Evolutionary conservation across 2,888 invertebrate species (phyloP), one percentile per base, ranked within the genome.

Genomic region (Malacosoma neustria): DNA sequence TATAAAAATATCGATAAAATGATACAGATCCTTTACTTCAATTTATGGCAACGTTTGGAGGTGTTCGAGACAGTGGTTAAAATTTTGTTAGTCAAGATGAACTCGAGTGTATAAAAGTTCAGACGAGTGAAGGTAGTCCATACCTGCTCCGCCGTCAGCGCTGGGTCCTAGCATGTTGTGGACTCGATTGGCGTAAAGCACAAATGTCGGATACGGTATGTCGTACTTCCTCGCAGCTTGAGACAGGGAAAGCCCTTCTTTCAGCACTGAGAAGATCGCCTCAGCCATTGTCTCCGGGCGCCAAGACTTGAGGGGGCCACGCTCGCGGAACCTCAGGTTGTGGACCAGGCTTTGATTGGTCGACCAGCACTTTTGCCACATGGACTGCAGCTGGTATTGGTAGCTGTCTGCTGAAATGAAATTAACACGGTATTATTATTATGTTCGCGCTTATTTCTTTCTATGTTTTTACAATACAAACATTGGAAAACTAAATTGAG

Each of bases 341-440:
- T 96, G 96, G 54, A 96, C 94, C 62, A 96, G 88, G 61, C 93
- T 93, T 79, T 96, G 96, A 77, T 95, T 95, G 52, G 95, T 95
- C 79, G 94, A 96, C 96, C 96, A 96, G 79, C 96, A 96, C 76
- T 96, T 96, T 81, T 96, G 96, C 96, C 96, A 96, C 92, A 96
- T 94, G 40, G 94, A 95, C 80, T 96, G 96, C 72, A 96, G 87
- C 80, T 96, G 96, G 81, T 96, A 96, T 81, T 96, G 96, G 89
- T 96, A 96, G 89, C 95, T 95, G 89, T 95, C 95, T 92, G 92
- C 90, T 93, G 92, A 72, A 84, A 75, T 59, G 54, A 73, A 56
- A 69, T 61, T 70, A 32, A 34, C 13, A 11, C 30, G 34, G 57
- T 15, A 30, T 39, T 11, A 36, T n/a, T n/a, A n/a, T n/a, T n/a